Base-by-base conservation (phyloP, 2,888 invertebrate species). In the Bellardia pandia region DNA sequence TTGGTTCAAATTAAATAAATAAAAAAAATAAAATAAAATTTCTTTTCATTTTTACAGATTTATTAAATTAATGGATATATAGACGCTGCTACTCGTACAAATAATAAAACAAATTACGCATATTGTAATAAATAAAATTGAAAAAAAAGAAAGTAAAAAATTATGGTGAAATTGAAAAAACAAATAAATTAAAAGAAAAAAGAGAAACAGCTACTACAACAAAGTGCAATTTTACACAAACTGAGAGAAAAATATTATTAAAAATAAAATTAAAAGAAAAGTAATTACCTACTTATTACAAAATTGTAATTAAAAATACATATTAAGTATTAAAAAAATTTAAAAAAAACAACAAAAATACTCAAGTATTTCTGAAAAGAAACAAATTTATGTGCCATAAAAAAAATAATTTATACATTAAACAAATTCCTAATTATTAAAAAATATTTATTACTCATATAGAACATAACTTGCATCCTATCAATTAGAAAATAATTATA, bases 321-420 rank as follows among this genome's bases (percentile, higher is more conserved):
- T n/a, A 60, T 16, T 37, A 81, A 79, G 79, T 71, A 85, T 79
- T 81, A 79, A 64, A 76, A 14, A 62, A 66, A 60, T 56, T n/a
- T 60, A 60, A 83, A 51, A 64, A 75, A 74, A 23, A 82, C 30
- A 82, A 82, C 33, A 82, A 83, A 76, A 87, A 82, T 85, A 85
- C 82, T 79, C 64, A 79, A 83, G 79, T 86, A 83, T 76, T 83
- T 75, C 77, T 82, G 72, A 37, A 86, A 82, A 78, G 45, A 75
- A 87, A 71, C 69, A 84, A 86, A 79, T 79, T 85, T 83, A 89
- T 89, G 89, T 89, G 89, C 89, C 89, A 89, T 89, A 82, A 77
- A 66, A 42, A 51, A 85, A 81, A 69, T 68, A 84, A 74, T 66
- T 76, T 48, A 80, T 74, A 86, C 69, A 68, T 74, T 66, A 81